Conservation (phyloP, 2,888 invertebrate species). For the Stenotaenia linearis region DNA sequence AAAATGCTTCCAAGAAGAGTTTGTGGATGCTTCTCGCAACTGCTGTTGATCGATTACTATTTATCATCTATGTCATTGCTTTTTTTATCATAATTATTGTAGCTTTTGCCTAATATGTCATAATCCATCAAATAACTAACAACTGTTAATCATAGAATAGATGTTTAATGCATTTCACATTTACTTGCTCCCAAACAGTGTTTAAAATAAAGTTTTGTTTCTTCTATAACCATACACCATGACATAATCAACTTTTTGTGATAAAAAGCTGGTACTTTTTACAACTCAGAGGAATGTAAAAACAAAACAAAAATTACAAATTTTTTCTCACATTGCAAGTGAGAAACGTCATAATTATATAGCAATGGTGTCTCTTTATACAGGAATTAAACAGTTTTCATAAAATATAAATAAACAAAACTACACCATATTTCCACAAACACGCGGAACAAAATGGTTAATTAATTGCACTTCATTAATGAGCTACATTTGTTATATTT, state of each 20-base stretch:
- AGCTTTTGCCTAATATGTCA: neutral
- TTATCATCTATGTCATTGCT: neutral
- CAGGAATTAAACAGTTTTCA: neutral
- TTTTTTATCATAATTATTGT: neutral
- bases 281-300: neutral
- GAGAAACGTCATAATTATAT: neutral
- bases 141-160: neutral
- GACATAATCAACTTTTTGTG: neutral
- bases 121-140: neutral
- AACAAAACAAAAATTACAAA: neutral
- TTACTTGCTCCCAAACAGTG: neutral
- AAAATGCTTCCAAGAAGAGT: neutral
- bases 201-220: neutral
- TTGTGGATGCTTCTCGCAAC: neutral
- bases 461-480: conserved; percentile 19
- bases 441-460: neutral
- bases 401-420: conserved; percentile 16
- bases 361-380: neutral
- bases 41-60: neutral
- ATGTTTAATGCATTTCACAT: neutral
- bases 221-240: neutral
- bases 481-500: neutral
- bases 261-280: neutral
- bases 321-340: no score
- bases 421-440: neutral